Conservation (phyloP, 2,888 invertebrate species). For the Sinhomidia bicolor region DNA sequence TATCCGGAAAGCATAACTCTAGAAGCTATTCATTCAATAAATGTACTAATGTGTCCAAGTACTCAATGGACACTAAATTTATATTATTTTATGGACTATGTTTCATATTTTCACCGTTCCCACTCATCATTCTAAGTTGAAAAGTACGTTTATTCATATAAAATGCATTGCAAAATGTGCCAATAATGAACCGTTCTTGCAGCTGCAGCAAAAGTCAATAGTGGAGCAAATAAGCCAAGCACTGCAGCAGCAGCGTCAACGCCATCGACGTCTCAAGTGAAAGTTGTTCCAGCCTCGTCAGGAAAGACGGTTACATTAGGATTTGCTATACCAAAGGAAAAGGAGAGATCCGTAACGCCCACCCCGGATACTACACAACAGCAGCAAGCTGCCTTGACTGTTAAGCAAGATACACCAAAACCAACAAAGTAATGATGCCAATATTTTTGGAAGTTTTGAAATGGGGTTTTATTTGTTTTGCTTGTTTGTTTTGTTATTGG, state of each 20-base stretch:
- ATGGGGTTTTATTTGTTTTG: no score
- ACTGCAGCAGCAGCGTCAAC: slow-evolving; percentile 16
- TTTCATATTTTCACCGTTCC: no score
- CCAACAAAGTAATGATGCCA: slow-evolving; percentile 59
- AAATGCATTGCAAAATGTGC: background rate
- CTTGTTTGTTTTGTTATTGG: background rate
- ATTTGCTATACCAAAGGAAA: slow-evolving; percentile 59
- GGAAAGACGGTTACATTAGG: slow-evolving; percentile 63
- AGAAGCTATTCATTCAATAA: no score
- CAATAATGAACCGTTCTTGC: slow-evolving; percentile 34
- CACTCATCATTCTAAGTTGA: no score
- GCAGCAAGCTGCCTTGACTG: no score
- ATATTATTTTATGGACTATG: no score
- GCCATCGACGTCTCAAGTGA: slow-evolving; percentile 28
- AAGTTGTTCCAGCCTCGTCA: slow-evolving; percentile 60
- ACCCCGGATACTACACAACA: background rate
- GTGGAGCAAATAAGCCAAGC: slow-evolving; percentile 36
- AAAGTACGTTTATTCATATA: background rate
- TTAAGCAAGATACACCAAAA: slow-evolving; percentile 66
- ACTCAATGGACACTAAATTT: no score
- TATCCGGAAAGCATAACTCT: no score
- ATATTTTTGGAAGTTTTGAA: background rate
- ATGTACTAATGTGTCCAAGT: no score
- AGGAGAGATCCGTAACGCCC: slow-evolving; percentile 55
- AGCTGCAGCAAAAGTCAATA: slow-evolving; percentile 36